These are phyloP conservation scores for Vireo altiloquus DNA, from an alignment of 2,113 vertebrate species.

Conservation along the genomic window DNA sequence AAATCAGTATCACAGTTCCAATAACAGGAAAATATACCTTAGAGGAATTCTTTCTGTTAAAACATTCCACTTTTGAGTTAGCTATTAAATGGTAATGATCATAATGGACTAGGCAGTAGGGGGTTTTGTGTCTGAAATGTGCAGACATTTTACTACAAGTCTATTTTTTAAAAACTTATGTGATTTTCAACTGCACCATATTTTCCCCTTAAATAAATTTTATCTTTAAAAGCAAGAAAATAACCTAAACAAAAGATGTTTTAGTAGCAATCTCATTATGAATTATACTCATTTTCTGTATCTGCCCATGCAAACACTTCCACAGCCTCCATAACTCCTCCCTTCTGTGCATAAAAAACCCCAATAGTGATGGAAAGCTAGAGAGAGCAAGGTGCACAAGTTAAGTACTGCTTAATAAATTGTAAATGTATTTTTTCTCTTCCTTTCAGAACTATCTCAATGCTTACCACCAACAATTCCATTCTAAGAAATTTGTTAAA, in stretches of 20 bases:
- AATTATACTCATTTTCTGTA: background rate
- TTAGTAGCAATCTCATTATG: background rate
- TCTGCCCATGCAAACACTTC: background rate
- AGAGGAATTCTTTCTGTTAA: background rate
- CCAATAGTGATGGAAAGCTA: background rate
- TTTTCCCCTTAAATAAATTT: background rate
- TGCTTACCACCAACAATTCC: constrained; percentile 9
- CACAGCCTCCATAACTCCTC: background rate
- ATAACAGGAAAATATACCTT: constrained; percentile 6
- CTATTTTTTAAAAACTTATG: background rate
- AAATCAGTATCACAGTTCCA: constrained; percentile 40
- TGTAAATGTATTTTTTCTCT: background rate
- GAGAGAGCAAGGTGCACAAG: background rate
- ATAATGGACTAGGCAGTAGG: background rate
- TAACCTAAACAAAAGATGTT: background rate
- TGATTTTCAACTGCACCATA: background rate
- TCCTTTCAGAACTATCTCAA: background rate
- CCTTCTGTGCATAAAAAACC: background rate
- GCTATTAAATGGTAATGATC: constrained; percentile 11
- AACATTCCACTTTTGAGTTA: background rate
- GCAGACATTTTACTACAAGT: background rate
- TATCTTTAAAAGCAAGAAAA: background rate
- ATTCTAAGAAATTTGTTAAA: constrained; percentile 22
- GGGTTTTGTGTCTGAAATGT: background rate
- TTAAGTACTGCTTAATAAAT: background rate